A percentile compares a stretch with the other conserved stretches of the same genome.
phyloP scores from a whole-genome alignment of 2,113 vertebrate genomes.

The Phasianus colchicus region DNA sequence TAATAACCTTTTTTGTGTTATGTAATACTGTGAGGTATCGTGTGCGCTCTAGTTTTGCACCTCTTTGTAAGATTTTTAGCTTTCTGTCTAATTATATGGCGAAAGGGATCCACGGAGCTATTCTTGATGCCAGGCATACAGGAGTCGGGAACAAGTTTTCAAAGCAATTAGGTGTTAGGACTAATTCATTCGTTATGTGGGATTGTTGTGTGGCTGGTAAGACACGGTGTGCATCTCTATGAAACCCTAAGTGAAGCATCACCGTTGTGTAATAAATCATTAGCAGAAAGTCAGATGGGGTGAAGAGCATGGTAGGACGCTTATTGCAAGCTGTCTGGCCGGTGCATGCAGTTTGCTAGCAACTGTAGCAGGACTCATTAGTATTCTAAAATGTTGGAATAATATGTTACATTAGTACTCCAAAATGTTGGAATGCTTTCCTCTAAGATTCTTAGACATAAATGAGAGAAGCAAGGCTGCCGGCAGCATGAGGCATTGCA shows the following conservation, averaged over 20 bases:
- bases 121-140: background rate
- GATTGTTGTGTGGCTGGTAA: background rate
- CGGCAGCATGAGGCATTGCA: background rate
- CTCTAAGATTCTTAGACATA: background rate
- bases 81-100: constrained; percentile 16
- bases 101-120: background rate
- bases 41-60: background rate
- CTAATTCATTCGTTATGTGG: background rate
- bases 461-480: background rate
- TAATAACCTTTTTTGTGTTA: constrained; percentile 41
- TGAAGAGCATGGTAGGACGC: background rate
- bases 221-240: background rate
- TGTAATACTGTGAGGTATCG: background rate
- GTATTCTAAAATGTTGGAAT: background rate
- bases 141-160: background rate
- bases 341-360: background rate
- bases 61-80: constrained; percentile 30
- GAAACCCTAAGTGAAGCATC: background rate
- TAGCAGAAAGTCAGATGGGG: background rate
- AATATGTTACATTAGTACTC: background rate
- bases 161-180: background rate
- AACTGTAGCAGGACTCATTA: background rate
- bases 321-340: background rate
- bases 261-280: background rate
- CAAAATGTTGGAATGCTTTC: background rate